Conservation (phyloP, 2,113 vertebrate species). For the Silurus asotus region DNA sequence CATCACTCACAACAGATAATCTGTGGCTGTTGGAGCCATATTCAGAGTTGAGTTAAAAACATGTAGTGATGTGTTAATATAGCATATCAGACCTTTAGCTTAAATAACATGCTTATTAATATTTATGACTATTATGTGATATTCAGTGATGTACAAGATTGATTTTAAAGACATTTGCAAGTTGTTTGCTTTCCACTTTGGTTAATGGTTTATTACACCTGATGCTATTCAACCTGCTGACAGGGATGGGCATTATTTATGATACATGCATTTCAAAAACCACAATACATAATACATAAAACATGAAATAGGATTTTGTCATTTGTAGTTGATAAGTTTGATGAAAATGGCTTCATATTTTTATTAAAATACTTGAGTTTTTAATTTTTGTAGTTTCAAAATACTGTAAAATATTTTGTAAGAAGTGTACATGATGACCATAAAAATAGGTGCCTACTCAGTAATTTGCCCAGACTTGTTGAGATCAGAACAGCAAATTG, state of each 20-base stretch:
- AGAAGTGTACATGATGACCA: no score
- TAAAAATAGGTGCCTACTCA: no score
- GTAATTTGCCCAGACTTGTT: no score
- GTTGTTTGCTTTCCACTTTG: neutral
- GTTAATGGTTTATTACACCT: neutral
- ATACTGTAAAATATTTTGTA: no score
- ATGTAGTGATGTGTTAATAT: neutral
- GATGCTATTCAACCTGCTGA: no score
- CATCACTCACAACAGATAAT: neutral
- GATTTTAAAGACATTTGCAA: neutral
- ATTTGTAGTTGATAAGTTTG: neutral
- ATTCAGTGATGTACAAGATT: neutral
- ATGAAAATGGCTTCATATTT: neutral
- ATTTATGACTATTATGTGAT: neutral
- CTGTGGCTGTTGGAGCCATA: neutral
- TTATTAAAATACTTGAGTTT: no score
- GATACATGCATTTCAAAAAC: no score
- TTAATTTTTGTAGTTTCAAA: no score
- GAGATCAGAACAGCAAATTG: no score
- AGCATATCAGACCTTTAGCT: neutral
- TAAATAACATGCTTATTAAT: neutral
- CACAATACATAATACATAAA: no score
- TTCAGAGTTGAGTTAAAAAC: constrained; percentile 11
- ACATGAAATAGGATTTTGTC: neutral
- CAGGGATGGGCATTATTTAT: neutral